These are phyloP conservation scores for Perizoma affinitatum DNA, from an alignment of 2,888 invertebrate genomes.

Conservation along the genomic window DNA sequence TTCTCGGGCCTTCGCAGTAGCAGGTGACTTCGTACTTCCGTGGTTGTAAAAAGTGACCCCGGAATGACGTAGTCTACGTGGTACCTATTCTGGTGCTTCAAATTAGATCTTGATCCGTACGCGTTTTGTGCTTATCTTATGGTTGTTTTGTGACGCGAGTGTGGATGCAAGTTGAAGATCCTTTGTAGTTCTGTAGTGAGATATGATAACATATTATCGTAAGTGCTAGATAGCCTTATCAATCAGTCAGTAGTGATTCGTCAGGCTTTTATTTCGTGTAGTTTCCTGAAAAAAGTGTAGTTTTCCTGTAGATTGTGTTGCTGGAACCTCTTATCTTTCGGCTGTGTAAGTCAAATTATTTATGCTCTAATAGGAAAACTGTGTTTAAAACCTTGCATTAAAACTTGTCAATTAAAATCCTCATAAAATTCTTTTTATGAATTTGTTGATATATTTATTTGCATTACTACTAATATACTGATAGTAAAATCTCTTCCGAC, in stretches of 20 bases:
- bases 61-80: slow-evolving; percentile 55
- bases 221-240: slow-evolving; percentile 63
- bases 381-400: background rate
- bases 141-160: slow-evolving; percentile 70
- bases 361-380: too few species aligned
- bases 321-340: slow-evolving; percentile 10
- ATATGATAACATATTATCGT: slow-evolving; percentile 75
- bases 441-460: too few species aligned
- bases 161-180: slow-evolving; percentile 64
- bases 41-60: slow-evolving; percentile 48
- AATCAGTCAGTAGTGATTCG: slow-evolving; percentile 33
- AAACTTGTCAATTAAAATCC: background rate
- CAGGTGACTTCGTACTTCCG: slow-evolving; percentile 37
- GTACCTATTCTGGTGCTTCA: slow-evolving; percentile 44
- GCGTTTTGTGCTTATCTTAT: slow-evolving; percentile 45
- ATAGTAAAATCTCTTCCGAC: too few species aligned
- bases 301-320: slow-evolving; percentile 18
- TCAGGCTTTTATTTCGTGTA: slow-evolving; percentile 17
- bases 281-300: slow-evolving; percentile 16
- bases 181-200: slow-evolving; percentile 64
- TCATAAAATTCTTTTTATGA: too few species aligned
- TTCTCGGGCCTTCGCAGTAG: slow-evolving; percentile 35
- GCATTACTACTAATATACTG: too few species aligned
- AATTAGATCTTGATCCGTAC: slow-evolving; percentile 58
- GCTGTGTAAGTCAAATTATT: slow-evolving; percentile 23